Percentiles rank a stretch among this genome's conserved stretches.
phyloP scores from a whole-genome alignment of 2,888 invertebrate genomes.

The Aleiodes alternator region DNA sequence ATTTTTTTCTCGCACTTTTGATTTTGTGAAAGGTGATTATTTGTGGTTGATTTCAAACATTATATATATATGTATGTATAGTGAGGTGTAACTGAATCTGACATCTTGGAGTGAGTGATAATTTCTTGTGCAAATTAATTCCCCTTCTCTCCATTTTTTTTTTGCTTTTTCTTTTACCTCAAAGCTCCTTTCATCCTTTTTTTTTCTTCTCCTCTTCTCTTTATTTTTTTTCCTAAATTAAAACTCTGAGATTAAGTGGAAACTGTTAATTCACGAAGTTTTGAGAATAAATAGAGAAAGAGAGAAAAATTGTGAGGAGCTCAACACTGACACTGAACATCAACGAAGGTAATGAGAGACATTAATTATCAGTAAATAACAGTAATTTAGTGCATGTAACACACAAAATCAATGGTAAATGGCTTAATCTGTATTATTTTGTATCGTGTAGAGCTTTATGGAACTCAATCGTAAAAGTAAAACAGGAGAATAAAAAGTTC shows the following conservation, averaged over 20 bases:
- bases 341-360: too few species aligned
- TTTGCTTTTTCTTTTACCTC: background rate
- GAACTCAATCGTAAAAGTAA: background rate
- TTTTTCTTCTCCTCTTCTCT: background rate
- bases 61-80: background rate
- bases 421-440: background rate
- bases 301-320: too few species aligned
- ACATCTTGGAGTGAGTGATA: slow-evolving; percentile 31
- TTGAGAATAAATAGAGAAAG: too few species aligned
- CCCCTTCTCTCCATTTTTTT: background rate
- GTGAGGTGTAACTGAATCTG: slow-evolving; percentile 1
- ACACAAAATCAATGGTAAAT: background rate
- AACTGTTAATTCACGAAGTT: too few species aligned
- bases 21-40: too few species aligned
- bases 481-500: background rate
- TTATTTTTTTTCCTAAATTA: background rate
- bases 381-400: background rate
- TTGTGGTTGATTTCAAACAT: too few species aligned
- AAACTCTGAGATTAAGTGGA: too few species aligned
- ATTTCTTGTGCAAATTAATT: slow-evolving; percentile 17
- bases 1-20: too few species aligned
- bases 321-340: too few species aligned
- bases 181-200: background rate
- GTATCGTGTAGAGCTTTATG: background rate
- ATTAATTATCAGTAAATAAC: too few species aligned